A percentile compares a stretch with the other conserved stretches of the same genome.
Evolutionary conservation across 2,797 vertebrate genomes (phyloP).

Genomic region (Dermochelys coriacea): DNA sequence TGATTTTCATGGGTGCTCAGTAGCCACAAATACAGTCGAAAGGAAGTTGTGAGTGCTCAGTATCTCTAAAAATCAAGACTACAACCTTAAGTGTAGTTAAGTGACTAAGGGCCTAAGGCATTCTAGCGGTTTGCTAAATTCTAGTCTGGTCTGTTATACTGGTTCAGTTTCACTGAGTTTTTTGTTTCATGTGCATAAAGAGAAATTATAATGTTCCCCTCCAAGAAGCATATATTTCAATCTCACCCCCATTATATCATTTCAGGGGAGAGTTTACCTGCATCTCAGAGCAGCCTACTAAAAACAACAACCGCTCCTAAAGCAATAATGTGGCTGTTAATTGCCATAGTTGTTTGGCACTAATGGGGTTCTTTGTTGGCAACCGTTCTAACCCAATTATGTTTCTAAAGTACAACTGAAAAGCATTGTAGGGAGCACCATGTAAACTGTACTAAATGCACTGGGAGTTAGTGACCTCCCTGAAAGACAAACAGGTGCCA

Average conservation of each 20-base stretch:
- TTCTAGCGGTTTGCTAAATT: neutral
- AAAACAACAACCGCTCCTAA: slow-evolving; percentile 26
- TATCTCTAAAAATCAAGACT: neutral
- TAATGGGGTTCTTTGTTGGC: slow-evolving; percentile 44
- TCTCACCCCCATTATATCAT: neutral
- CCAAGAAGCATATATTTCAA: neutral
- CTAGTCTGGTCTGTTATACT: neutral
- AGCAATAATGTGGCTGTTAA: slow-evolving; percentile 23
- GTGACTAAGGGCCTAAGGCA: neutral
- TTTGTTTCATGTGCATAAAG: neutral
- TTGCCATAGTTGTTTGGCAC: slow-evolving; percentile 18
- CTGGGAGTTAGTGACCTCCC: slow-evolving; percentile 52
- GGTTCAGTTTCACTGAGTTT: neutral
- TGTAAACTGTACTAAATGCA: slow-evolving; percentile 48
- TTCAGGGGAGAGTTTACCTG: slow-evolving; percentile 38
- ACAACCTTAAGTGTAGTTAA: neutral
- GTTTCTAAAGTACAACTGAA: slow-evolving; percentile 58
- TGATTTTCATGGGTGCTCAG: neutral
- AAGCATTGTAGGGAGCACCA: slow-evolving; percentile 41
- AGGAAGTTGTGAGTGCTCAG: neutral
- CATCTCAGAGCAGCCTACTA: neutral
- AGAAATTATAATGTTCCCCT: neutral
- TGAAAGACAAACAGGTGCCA: slow-evolving; percentile 73
- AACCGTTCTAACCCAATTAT: slow-evolving; percentile 67
- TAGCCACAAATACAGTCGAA: neutral